Evolutionary conservation across 2,888 invertebrate genomes (phyloP), one percentile per base, ranked within the genome.

Genomic region (Stegana nigrithorax): DNA sequence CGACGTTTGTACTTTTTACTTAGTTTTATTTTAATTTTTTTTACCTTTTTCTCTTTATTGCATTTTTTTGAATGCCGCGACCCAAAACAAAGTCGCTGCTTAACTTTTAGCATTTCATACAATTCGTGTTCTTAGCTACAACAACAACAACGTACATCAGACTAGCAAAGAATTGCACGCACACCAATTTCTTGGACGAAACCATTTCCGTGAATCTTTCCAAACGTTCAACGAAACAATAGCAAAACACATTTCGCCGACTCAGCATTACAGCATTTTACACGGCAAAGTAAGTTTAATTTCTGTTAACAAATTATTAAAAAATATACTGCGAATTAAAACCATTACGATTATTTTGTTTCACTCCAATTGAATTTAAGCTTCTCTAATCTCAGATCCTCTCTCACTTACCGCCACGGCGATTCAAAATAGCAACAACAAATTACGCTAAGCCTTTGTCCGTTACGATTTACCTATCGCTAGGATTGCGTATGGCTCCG

Each of bases 1-100:
- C 55, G 47, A 45, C 56, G 57, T 61, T 19, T 36, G 32, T 59
- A 39, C 17, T 50, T 50, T 64, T 64, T 57, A 21, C 1, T n/a
- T 36, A n/a, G n/a, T n/a, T n/a, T n/a, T n/a, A n/a, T n/a, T n/a
- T n/a, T n/a, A n/a, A n/a, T n/a, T n/a, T n/a, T n/a, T n/a, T n/a
- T n/a, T n/a, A n/a, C n/a, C n/a, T n/a, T n/a, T n/a, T n/a, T n/a
- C n/a, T n/a, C n/a, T n/a, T n/a, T n/a, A n/a, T n/a, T n/a, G n/a
- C n/a, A n/a, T n/a, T n/a, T n/a, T n/a, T n/a, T n/a, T n/a, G n/a
- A n/a, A n/a, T n/a, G 47, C 25, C 47, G 25, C 47, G 47, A 47
- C 47, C 47, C 47, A 47, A 47, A 47, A 47, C 47, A 47, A 47
- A 47, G 47, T 25, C 47, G 6, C 25, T 14, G 25, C 47, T 47